phyloP scores from a whole-genome alignment of 2,888 invertebrate species.

The Gnatocerus cornutus region DNA sequence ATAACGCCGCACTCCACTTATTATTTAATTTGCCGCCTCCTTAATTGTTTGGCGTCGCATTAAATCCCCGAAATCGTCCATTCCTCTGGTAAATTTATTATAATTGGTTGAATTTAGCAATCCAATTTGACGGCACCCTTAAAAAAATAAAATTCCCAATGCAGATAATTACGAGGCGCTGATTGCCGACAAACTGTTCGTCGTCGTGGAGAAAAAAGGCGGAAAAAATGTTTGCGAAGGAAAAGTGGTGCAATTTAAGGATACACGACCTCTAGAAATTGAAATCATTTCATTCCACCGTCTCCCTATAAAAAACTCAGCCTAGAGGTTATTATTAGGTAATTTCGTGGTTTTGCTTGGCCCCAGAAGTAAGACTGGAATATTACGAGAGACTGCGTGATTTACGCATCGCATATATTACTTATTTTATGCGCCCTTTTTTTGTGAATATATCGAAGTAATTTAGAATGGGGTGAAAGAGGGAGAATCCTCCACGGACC shows the following conservation, averaged over 20 bases:
- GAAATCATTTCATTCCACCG: slow-evolving; percentile 55
- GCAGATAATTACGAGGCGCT: slow-evolving; percentile 45
- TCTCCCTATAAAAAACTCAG: slow-evolving; percentile 47
- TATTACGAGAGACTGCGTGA: slow-evolving; percentile 46
- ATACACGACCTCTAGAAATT: slow-evolving; percentile 53
- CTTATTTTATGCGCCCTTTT: slow-evolving; percentile 32
- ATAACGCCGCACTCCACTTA: slow-evolving; percentile 17
- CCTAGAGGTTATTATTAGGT: slow-evolving; percentile 46
- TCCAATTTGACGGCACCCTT: slow-evolving; percentile 26
- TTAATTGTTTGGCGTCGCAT: slow-evolving; percentile 19
- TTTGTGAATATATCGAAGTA: slow-evolving; percentile 31
- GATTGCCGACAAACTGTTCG: slow-evolving; percentile 47
- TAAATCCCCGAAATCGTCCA: slow-evolving; percentile 13
- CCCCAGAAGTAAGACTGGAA: slow-evolving; percentile 31
- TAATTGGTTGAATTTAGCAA: slow-evolving; percentile 37
- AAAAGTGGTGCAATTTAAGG: slow-evolving; percentile 54
- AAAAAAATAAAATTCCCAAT: slow-evolving; percentile 35
- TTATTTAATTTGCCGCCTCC: slow-evolving; percentile 34
- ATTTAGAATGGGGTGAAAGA: slow-evolving; percentile 24
- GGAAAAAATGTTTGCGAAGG: slow-evolving; percentile 51
- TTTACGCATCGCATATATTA: slow-evolving; percentile 48
- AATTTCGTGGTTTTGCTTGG: slow-evolving; percentile 43
- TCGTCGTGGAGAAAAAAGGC: slow-evolving; percentile 28
- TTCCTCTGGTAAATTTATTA: slow-evolving; percentile 34
- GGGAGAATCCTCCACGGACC: slow-evolving; percentile 9